Evolutionary conservation across 2,797 vertebrate genomes (phyloP).

Genomic region (Coregonus suidteri): DNA sequence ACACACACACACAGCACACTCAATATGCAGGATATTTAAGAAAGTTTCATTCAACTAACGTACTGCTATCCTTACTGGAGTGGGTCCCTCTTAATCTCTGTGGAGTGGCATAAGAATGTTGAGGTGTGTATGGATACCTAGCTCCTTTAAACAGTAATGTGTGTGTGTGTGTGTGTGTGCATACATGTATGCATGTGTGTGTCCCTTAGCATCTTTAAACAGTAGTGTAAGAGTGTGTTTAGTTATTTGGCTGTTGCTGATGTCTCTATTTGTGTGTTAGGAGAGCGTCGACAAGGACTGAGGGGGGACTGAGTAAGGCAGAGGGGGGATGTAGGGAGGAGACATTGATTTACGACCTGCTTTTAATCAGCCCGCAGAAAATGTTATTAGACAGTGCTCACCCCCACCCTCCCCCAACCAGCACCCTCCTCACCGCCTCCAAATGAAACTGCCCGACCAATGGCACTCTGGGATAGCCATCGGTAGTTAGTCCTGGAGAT

Average conservation of each 20-base stretch:
- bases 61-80: neutral
- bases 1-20: neutral
- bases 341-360: conserved; percentile 66
- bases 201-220: conserved; percentile 35
- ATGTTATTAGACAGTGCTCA: conserved; percentile 69
- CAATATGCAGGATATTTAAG: neutral
- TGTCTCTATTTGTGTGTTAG: conserved; percentile 38
- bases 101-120: neutral
- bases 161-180: neutral
- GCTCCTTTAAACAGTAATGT: neutral
- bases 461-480: conserved; percentile 66
- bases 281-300: neutral
- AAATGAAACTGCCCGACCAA: conserved; percentile 60
- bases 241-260: conserved; percentile 37
- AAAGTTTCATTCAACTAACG: too few relatives aligned
- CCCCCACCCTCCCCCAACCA: neutral
- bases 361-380: conserved; percentile 72
- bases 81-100: neutral
- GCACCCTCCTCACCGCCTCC: conserved; percentile 50
- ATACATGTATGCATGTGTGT: conserved; percentile 1
- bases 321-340: neutral
- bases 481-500: conserved; percentile 73
- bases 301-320: neutral
- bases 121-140: neutral
- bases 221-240: conserved; percentile 40